A percentile compares a stretch with the other conserved stretches of the same genome.
These are phyloP conservation scores for Saxidomus purpurata DNA, from an alignment of 1,140 invertebrate species.

Conservation along the genomic window DNA sequence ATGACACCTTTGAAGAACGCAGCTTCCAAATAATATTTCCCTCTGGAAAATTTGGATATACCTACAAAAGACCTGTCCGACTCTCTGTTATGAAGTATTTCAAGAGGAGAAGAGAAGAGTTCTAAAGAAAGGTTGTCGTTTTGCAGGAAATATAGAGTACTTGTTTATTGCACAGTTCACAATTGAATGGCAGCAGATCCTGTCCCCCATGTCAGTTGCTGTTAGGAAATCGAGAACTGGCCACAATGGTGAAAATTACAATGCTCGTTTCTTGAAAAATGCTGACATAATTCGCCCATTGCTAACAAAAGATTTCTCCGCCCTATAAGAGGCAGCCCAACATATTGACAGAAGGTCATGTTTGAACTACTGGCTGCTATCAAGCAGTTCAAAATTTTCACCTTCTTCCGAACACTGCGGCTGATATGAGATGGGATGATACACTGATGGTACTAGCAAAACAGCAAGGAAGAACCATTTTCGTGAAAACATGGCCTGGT, in stretches of 20 bases:
- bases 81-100: slow-evolving; percentile 67
- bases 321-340: slow-evolving; percentile 63
- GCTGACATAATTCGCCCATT: slow-evolving; percentile 44
- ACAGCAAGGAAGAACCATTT: slow-evolving; percentile 49
- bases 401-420: slow-evolving; percentile 70
- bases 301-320: slow-evolving; percentile 62
- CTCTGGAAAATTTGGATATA: slow-evolving; percentile 64
- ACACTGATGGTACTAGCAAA: slow-evolving; percentile 61
- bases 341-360: slow-evolving; percentile 68
- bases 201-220: slow-evolving; percentile 52
- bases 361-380: slow-evolving; percentile 66
- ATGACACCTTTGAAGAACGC: slow-evolving; percentile 66
- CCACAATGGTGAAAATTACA: slow-evolving; percentile 39
- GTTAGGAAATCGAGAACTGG: slow-evolving; percentile 45
- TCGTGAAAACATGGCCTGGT: slow-evolving; percentile 62
- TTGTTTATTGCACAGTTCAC: slow-evolving; percentile 65
- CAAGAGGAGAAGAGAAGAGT: slow-evolving; percentile 45
- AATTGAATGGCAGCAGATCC: slow-evolving; percentile 55
- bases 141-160: slow-evolving; percentile 62
- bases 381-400: slow-evolving; percentile 59
- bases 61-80: slow-evolving; percentile 42
- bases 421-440: slow-evolving; percentile 70
- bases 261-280: slow-evolving; percentile 59
- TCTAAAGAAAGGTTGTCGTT: slow-evolving; percentile 37
- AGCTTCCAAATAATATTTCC: slow-evolving; percentile 61